Evolutionary conservation across 2,888 invertebrate species (phyloP).

Genomic region (Trichacis sp.): DNA sequence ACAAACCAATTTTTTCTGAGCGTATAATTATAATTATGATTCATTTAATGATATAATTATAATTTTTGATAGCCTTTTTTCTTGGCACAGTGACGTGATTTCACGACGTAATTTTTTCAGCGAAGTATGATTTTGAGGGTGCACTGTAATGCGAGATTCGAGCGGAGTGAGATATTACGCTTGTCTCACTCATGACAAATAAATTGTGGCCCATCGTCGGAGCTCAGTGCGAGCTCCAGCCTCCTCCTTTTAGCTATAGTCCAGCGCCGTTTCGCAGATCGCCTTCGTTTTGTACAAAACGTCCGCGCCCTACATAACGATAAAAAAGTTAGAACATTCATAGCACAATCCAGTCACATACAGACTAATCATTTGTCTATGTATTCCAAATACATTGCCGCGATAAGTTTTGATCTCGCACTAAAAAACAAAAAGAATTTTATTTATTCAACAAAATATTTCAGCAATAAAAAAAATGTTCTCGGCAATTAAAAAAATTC

Average conservation of each 20-base stretch:
- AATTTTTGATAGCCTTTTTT: too few relatives aligned
- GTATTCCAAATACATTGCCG: too few relatives aligned
- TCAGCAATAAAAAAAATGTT: too few relatives aligned
- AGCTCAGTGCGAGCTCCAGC: conserved; percentile 32
- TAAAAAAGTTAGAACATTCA: conserved; percentile 35
- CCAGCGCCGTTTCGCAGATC: conserved; percentile 33
- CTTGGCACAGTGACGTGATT: too few relatives aligned
- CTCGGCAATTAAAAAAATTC: too few relatives aligned
- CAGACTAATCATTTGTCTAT: neutral
- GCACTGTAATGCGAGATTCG: neutral
- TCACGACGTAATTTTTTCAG: too few relatives aligned
- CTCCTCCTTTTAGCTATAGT: conserved; percentile 38
- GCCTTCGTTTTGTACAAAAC: conserved; percentile 37
- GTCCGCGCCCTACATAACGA: conserved; percentile 43
- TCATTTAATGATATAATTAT: too few relatives aligned
- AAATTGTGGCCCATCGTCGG: conserved; percentile 7
- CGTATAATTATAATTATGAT: too few relatives aligned
- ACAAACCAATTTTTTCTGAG: too few relatives aligned
- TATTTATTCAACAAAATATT: too few relatives aligned
- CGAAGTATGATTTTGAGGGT: neutral
- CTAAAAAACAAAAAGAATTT: too few relatives aligned
- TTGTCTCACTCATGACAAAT: conserved; percentile 10
- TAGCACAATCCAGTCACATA: neutral
- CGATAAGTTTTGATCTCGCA: too few relatives aligned
- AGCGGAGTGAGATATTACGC: conserved; percentile 6